Evolutionary conservation across 2,113 vertebrate genomes (phyloP).

Genomic region (Platysteira castanea): DNA sequence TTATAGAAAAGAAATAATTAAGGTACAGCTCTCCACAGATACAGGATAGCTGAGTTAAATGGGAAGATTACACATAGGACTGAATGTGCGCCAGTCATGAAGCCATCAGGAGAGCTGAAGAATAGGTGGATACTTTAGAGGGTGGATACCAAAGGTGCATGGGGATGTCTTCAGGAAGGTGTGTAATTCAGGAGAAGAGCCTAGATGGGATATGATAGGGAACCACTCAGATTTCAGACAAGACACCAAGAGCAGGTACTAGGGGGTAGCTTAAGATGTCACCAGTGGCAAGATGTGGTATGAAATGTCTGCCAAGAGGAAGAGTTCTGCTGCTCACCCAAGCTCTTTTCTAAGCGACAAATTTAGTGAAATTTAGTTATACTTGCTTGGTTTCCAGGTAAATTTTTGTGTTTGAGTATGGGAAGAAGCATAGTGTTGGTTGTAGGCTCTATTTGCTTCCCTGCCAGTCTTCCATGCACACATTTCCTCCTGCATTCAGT

Average conservation of each 20-base stretch:
- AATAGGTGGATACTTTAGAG: not conserved
- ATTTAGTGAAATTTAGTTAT: not conserved
- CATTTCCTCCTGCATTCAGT: not conserved
- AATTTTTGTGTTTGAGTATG: not conserved
- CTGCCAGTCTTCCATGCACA: not conserved
- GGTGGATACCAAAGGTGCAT: not conserved
- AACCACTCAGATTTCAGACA: not conserved
- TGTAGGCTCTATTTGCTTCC: not conserved
- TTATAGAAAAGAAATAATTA: not conserved
- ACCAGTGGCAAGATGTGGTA: not conserved
- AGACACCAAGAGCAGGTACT: not conserved
- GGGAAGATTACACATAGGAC: not conserved
- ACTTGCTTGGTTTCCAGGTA: not conserved
- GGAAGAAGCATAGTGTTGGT: not conserved
- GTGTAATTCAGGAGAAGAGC: not conserved
- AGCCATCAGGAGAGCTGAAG: not conserved
- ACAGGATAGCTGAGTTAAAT: not conserved
- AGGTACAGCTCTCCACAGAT: not conserved
- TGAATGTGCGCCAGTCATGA: not conserved
- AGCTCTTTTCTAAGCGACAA: not conserved
- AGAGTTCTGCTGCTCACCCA: not conserved
- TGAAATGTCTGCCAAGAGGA: not conserved
- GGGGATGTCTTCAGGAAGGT: not conserved
- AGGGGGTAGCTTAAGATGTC: not conserved
- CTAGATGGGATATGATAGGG: not conserved